phyloP scores from a whole-genome alignment of 2,113 vertebrate genomes.

The Cavia aperea region DNA sequence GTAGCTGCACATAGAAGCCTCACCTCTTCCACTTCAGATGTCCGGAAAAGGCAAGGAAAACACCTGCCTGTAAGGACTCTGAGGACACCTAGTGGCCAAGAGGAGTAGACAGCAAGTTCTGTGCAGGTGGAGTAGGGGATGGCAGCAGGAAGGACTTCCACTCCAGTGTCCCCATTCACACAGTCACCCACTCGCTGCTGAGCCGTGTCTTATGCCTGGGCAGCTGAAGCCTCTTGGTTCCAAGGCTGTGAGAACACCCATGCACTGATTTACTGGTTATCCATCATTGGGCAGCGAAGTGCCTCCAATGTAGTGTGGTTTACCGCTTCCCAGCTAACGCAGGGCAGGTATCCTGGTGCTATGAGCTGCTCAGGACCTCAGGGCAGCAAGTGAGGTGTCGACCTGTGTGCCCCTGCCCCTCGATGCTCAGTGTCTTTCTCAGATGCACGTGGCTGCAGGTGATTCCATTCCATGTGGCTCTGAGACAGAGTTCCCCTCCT shows the following conservation, averaged over 20 bases:
- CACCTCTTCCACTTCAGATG: background rate
- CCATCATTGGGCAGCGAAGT: background rate
- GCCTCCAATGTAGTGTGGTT: background rate
- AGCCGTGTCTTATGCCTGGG: background rate
- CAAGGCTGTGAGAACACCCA: background rate
- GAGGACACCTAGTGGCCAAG: constrained; percentile 59
- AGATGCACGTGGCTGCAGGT: background rate
- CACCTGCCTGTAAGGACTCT: background rate
- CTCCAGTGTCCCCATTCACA: background rate
- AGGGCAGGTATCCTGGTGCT: background rate
- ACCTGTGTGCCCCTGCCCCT: background rate
- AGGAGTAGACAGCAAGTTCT: background rate
- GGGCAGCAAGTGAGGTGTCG: background rate
- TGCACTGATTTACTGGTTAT: background rate
- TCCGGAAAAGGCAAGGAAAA: background rate
- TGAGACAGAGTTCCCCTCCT: background rate
- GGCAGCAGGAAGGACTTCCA: background rate
- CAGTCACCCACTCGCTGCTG: background rate
- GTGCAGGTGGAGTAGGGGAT: background rate
- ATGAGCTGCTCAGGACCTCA: background rate
- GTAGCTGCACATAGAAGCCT: background rate
- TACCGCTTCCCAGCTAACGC: background rate
- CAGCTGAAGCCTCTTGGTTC: background rate
- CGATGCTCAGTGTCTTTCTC: background rate
- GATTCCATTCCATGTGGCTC: background rate